A percentile compares a stretch with the other conserved stretches of the same genome.
Evolutionary conservation across 2,888 invertebrate genomes (phyloP).

Genomic region (Netelia fuscicornis): DNA sequence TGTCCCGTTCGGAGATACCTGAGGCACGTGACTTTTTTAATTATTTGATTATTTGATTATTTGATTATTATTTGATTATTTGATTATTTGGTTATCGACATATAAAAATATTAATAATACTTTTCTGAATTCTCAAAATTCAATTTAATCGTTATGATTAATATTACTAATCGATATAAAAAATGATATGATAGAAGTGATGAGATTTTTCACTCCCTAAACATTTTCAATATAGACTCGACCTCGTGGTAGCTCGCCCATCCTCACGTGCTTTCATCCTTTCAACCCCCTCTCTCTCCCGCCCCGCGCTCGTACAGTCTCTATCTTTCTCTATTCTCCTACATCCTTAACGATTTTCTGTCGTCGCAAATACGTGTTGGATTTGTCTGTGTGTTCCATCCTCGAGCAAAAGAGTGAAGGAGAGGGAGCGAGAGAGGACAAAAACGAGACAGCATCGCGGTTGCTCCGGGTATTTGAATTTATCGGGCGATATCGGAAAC

Average conservation of each 20-base stretch:
- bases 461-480: constrained; percentile 76
- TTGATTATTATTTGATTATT: too few relatives aligned
- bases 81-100: too few relatives aligned
- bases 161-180: background rate
- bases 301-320: constrained; percentile 4
- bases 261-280: constrained; percentile 19
- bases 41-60: background rate
- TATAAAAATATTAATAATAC: too few relatives aligned
- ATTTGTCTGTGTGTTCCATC: constrained; percentile 21
- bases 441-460: constrained; percentile 32
- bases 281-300: constrained; percentile 1
- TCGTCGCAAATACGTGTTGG: constrained; percentile 69
- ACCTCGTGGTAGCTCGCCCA: constrained; percentile 54
- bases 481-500: constrained; percentile 79
- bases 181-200: background rate
- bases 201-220: constrained; percentile 20
- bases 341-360: constrained; percentile 80
- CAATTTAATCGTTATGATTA: too few relatives aligned
- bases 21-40: background rate
- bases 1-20: background rate
- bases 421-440: constrained; percentile 5
- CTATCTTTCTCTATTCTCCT: constrained; percentile 47
- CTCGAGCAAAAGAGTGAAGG: constrained; percentile 14
- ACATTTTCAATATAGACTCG: constrained; percentile 34
- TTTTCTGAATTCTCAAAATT: too few relatives aligned